These are phyloP conservation scores for Procavia capensis DNA, from an alignment of 2,113 vertebrate genomes.

Conservation along the genomic window DNA sequence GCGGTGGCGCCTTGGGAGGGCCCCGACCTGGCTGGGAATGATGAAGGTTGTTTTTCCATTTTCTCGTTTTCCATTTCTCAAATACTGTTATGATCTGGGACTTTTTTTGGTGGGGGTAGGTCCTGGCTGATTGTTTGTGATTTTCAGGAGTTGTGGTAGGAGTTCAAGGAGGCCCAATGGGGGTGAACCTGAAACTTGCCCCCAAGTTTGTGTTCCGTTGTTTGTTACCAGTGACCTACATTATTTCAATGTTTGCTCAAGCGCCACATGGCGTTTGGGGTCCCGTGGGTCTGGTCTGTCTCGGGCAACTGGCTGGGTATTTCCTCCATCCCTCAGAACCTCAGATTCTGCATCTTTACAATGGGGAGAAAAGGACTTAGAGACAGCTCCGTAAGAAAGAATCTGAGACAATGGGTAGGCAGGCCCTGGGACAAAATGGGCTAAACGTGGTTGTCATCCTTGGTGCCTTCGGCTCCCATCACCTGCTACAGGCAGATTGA, in stretches of 20 bases:
- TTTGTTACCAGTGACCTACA: neutral
- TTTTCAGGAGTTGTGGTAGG: constrained; percentile 60
- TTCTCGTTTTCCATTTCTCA: constrained; percentile 71
- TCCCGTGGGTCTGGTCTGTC: neutral
- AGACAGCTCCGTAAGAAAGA: neutral
- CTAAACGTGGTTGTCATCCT: accelerated
- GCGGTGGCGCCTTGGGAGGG: neutral
- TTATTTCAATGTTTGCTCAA: neutral
- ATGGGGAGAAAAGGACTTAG: neutral
- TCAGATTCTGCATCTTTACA: neutral
- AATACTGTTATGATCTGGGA: constrained; percentile 44
- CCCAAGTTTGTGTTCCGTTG: constrained; percentile 17
- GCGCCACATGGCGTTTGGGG: neutral
- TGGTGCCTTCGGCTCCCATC: neutral
- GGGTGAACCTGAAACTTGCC: constrained; percentile 58
- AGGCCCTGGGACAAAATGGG: neutral
- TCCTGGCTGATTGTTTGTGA: constrained; percentile 30
- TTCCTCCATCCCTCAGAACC: neutral
- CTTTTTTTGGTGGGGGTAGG: constrained; percentile 75
- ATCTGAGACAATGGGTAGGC: neutral
- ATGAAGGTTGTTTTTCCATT: constrained; percentile 55
- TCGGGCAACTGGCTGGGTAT: neutral
- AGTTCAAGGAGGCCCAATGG: neutral
- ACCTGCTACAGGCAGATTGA: neutral
- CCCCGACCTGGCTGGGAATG: constrained; percentile 41